A percentile compares a stretch with the other conserved stretches of the same genome.
Evolutionary conservation across 2,888 invertebrate species (phyloP).

Genomic region (Halictus ligatus): DNA sequence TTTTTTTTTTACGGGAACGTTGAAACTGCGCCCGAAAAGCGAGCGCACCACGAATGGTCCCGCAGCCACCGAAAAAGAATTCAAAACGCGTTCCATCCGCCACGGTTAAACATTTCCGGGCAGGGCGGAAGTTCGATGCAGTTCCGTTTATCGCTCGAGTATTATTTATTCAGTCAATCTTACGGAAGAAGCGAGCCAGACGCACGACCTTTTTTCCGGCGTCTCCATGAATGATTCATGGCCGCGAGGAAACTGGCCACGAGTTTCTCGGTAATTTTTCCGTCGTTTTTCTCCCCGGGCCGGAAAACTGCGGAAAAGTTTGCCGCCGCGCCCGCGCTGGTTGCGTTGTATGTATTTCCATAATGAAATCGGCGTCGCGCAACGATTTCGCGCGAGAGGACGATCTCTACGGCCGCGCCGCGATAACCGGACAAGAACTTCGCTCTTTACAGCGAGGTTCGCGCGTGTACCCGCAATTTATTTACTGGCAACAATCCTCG

Average conservation of each 20-base stretch:
- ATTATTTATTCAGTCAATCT: constrained; percentile 71
- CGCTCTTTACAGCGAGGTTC: background rate
- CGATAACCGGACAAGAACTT: background rate
- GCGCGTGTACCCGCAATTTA: background rate
- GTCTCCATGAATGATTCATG: constrained; percentile 68
- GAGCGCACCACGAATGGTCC: background rate
- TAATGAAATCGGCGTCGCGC: constrained; percentile 57
- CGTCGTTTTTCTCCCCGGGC: constrained; percentile 1
- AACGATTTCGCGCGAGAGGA: constrained; percentile 12
- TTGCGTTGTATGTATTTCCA: constrained; percentile 47
- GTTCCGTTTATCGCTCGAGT: constrained; percentile 57
- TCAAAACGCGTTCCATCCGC: background rate
- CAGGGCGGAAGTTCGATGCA: background rate
- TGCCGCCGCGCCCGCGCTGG: constrained; percentile 28
- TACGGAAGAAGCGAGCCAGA: constrained; percentile 50
- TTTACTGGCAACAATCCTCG: background rate
- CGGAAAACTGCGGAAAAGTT: constrained; percentile 56
- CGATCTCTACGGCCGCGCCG: background rate
- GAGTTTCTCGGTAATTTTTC: constrained; percentile 5
- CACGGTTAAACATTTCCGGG: constrained; percentile 7
- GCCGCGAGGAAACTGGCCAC: constrained; percentile 50
- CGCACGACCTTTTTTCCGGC: constrained; percentile 37
- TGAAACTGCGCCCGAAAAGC: background rate
- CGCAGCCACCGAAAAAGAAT: background rate
- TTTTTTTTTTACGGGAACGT: background rate